Evolutionary conservation across 1,140 invertebrate species (phyloP).

Genomic region (Himalopsyche phryganea): DNA sequence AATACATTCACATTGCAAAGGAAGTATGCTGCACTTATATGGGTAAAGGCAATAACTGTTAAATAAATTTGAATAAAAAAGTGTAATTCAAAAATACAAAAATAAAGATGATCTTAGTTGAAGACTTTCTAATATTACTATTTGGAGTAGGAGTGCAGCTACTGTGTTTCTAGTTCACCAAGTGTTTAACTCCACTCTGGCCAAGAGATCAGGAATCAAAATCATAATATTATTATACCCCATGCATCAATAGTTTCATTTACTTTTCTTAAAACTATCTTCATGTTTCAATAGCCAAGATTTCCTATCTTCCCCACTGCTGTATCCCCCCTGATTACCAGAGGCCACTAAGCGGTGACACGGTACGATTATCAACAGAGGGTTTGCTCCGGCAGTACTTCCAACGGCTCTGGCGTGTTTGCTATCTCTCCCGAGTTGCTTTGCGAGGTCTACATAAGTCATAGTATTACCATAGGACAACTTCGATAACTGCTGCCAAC

Average conservation of each 20-base stretch:
- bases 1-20: no score
- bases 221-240: no score
- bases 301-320: conserved; percentile 42
- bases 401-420: conserved; percentile 46
- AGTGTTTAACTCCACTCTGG: no score
- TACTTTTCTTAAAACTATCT: conserved; percentile 32
- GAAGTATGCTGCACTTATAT: no score
- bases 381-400: conserved; percentile 46
- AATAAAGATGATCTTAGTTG: no score
- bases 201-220: no score
- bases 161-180: no score
- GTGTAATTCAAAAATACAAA: no score
- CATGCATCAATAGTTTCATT: neutral
- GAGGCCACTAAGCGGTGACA: conserved; percentile 45
- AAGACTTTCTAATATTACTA: no score
- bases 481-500: conserved; percentile 42
- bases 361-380: conserved; percentile 43
- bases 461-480: conserved; percentile 43
- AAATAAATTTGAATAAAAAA: no score
- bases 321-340: conserved; percentile 40
- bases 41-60: no score
- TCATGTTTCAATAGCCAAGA: conserved; percentile 45
- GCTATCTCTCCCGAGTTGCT: conserved; percentile 37
- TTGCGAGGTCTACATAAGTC: conserved; percentile 45
- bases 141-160: no score